A percentile compares a stretch with the other conserved stretches of the same genome.
Conservation (phyloP, 2,113 vertebrate species). For the Antechinus flavipes region DNA sequence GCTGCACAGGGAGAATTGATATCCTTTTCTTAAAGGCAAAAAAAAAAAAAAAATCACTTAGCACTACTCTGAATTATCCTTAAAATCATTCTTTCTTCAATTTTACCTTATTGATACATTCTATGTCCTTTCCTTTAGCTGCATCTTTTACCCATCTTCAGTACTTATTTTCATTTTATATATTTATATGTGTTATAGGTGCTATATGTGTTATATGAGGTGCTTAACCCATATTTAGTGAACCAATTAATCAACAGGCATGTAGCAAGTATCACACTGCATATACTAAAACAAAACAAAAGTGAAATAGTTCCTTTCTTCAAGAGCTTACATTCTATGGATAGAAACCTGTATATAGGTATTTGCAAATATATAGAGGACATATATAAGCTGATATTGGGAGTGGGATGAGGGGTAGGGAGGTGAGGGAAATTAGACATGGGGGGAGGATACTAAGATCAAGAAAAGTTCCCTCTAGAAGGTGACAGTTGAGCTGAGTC, state of each 20-base stretch:
- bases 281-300: background rate
- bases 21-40: background rate
- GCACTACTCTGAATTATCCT: background rate
- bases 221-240: background rate
- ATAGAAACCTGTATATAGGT: background rate
- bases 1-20: background rate
- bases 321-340: background rate
- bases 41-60: background rate
- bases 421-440: background rate
- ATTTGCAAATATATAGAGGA: background rate
- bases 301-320: background rate
- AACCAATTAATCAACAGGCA: background rate
- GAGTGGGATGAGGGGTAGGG: background rate
- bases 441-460: background rate
- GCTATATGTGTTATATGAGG: background rate
- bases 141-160: background rate
- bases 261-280: background rate
- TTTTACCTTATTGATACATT: background rate
- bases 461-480: background rate
- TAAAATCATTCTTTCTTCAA: background rate
- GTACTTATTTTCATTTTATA: background rate
- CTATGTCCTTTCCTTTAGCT: background rate
- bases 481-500: background rate
- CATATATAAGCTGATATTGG: background rate
- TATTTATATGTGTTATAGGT: background rate